These are phyloP conservation scores for Conomelus anceps DNA, from an alignment of 2,888 invertebrate species.

Conservation along the genomic window DNA sequence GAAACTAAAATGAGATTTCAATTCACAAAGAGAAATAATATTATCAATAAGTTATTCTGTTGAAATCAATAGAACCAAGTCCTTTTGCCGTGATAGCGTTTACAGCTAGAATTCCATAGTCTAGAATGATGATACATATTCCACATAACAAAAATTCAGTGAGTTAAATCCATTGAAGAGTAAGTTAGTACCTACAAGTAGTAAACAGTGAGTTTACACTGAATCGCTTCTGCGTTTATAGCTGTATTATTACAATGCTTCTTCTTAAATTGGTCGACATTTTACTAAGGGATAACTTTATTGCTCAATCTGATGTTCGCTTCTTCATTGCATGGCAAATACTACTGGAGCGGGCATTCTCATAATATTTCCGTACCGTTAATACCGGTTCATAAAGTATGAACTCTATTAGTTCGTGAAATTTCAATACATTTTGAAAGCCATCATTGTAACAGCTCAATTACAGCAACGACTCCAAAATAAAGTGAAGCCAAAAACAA, in stretches of 20 bases:
- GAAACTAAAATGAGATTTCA: no score
- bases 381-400: neutral
- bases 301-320: neutral
- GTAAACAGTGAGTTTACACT: neutral
- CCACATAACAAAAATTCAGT: neutral
- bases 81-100: no score
- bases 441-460: neutral
- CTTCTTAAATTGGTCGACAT: neutral
- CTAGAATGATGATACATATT: neutral
- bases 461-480: neutral
- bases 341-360: neutral
- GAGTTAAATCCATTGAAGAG: neutral
- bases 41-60: no score
- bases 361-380: neutral
- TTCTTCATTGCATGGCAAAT: neutral
- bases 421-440: neutral
- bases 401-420: neutral
- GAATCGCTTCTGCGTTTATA: neutral
- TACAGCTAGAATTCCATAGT: neutral
- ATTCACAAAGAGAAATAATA: no score
- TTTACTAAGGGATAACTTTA: neutral
- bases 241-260: neutral
- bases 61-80: no score
- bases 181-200: neutral
- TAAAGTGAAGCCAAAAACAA: neutral